Conservation (phyloP, 1,140 invertebrate species). For the Riptortus pedestris region DNA sequence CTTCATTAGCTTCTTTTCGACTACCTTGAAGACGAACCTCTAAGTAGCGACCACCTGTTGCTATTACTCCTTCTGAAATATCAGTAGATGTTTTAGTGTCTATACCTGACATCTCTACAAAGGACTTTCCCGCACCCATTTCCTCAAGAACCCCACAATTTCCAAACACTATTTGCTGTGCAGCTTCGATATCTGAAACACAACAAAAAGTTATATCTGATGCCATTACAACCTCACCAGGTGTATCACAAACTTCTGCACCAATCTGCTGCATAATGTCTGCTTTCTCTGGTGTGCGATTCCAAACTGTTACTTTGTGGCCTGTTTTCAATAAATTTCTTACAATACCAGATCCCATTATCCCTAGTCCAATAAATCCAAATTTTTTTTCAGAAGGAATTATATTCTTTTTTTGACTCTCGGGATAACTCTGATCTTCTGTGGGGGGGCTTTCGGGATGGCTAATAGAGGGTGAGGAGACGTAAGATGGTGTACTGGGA, state of each 20-base stretch:
- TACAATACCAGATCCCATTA: constrained; percentile 92
- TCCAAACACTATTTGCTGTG: constrained; percentile 87
- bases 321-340: constrained; percentile 90
- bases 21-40: constrained; percentile 81
- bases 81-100: constrained; percentile 88
- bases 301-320: constrained; percentile 89
- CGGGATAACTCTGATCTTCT: neutral
- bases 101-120: constrained; percentile 93
- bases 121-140: constrained; percentile 69
- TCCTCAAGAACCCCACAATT: constrained; percentile 86
- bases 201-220: constrained; percentile 93
- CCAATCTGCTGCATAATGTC: constrained; percentile 58
- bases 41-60: constrained; percentile 77
- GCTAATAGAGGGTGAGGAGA: neutral
- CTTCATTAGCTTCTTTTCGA: constrained; percentile 62
- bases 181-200: constrained; percentile 82
- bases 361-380: constrained; percentile 89
- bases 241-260: constrained; percentile 44
- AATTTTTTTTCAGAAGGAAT: constrained; percentile 76
- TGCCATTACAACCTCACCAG: constrained; percentile 79
- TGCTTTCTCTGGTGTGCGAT: constrained; percentile 78
- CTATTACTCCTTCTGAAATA: constrained; percentile 59
- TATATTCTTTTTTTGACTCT: constrained; percentile 54
- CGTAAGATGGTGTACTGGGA: neutral
- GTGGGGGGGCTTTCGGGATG: neutral